Evolutionary conservation across 2,888 invertebrate species (phyloP).

Genomic region (Catocala nupta): DNA sequence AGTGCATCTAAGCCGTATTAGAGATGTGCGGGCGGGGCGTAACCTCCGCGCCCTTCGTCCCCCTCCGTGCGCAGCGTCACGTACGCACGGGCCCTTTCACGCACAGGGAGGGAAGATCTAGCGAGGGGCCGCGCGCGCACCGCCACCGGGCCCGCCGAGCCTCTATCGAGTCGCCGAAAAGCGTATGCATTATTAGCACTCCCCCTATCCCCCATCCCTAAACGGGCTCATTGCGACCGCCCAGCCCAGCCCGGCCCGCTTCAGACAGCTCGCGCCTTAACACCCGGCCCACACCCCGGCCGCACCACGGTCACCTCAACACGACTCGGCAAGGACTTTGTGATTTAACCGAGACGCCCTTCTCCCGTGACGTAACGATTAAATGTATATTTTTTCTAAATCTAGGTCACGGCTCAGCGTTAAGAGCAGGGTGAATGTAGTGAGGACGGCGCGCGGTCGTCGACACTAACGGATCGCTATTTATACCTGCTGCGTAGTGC

Average conservation of each 20-base stretch:
- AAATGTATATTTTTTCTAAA: slow-evolving; percentile 59
- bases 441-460: slow-evolving; percentile 80
- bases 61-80: slow-evolving; percentile 71
- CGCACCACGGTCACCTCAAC: slow-evolving; percentile 41
- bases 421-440: slow-evolving; percentile 66
- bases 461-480: slow-evolving; percentile 87
- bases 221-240: slow-evolving; percentile 57
- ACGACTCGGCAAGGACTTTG: slow-evolving; percentile 45
- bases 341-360: slow-evolving; percentile 44
- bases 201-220: slow-evolving; percentile 61
- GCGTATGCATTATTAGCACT: slow-evolving; percentile 80
- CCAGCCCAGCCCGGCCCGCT: slow-evolving; percentile 50
- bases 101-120: slow-evolving; percentile 62
- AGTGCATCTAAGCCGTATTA: slow-evolving; percentile 71
- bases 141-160: slow-evolving; percentile 22
- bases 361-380: slow-evolving; percentile 56
- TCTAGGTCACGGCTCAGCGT: slow-evolving; percentile 74
- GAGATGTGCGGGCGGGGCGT: slow-evolving; percentile 72
- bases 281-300: slow-evolving; percentile 58
- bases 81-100: slow-evolving; percentile 78
- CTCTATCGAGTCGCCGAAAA: slow-evolving; percentile 78
- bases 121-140: slow-evolving; percentile 78
- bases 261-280: slow-evolving; percentile 56
- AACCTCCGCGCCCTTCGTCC: slow-evolving; percentile 62
- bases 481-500: slow-evolving; percentile 86